Evolutionary conservation across 2,113 vertebrate genomes (phyloP).

Genomic region (Platichthys stellatus): DNA sequence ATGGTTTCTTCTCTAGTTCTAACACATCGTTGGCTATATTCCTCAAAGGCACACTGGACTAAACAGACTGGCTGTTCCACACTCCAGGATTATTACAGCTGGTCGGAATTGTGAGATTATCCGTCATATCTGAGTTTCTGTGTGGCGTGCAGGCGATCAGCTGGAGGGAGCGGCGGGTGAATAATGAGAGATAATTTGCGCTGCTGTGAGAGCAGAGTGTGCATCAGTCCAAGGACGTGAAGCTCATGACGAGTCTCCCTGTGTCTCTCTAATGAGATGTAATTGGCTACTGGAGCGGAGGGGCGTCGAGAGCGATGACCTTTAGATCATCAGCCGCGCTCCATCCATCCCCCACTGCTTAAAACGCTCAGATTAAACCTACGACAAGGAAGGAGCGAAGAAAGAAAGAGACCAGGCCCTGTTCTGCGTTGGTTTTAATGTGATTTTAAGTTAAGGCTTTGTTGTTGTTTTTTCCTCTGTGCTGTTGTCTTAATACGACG

Average conservation of each 20-base stretch:
- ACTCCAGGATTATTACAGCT: no score
- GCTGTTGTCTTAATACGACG: conserved; percentile 52
- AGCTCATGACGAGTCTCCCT: conserved; percentile 33
- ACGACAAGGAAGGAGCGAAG: conserved; percentile 1
- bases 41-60: no score
- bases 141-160: background rate
- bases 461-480: conserved; percentile 62
- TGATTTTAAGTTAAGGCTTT: conserved; percentile 27
- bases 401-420: background rate
- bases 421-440: background rate
- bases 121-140: background rate
- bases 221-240: conserved; percentile 31
- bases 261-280: conserved; percentile 72
- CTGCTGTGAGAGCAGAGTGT: background rate
- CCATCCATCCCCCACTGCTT: conserved; percentile 31
- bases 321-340: conserved; percentile 53
- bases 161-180: background rate
- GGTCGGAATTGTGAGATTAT: background rate
- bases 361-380: conserved; percentile 23
- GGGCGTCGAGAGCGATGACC: conserved; percentile 59
- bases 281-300: conserved; percentile 70
- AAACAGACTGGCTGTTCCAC: no score
- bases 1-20: no score
- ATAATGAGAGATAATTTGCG: background rate
- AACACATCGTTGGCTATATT: no score